phyloP scores from a whole-genome alignment of 1,140 invertebrate species.

The Oscheius sp. region DNA sequence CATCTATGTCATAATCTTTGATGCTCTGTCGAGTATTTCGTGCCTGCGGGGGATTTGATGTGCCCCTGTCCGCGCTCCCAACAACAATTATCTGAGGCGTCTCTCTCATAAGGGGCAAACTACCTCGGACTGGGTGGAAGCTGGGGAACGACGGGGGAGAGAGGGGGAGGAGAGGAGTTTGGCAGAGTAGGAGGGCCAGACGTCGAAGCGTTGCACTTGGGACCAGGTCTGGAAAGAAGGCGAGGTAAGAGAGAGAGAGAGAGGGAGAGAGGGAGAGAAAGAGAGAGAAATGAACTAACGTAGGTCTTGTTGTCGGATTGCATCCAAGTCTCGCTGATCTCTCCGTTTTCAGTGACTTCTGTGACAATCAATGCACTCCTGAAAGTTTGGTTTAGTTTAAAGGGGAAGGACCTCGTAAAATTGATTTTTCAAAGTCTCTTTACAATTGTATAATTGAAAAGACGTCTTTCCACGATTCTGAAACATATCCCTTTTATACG shows the following conservation, averaged over 20 bases:
- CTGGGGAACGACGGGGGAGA: neutral
- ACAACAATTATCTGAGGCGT: neutral
- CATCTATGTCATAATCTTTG: too few species aligned
- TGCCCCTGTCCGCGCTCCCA: neutral
- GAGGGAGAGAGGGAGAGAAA: too few species aligned
- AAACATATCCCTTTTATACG: too few species aligned
- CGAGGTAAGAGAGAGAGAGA: neutral
- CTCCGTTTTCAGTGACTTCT: slow-evolving; percentile 46
- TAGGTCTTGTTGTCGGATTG: slow-evolving; percentile 31
- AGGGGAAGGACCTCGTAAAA: too few species aligned
- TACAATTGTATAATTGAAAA: too few species aligned
- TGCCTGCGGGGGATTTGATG: neutral
- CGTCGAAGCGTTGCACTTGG: slow-evolving; percentile 49
- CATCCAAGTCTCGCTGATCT: slow-evolving; percentile 35
- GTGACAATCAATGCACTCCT: slow-evolving; percentile 50
- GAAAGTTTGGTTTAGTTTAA: too few species aligned
- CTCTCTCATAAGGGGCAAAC: neutral
- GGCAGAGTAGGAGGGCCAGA: slow-evolving; percentile 57
- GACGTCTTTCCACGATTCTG: too few species aligned
- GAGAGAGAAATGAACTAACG: slow-evolving; percentile 4
- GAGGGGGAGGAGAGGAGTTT: neutral
- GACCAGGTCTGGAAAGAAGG: slow-evolving; percentile 50
- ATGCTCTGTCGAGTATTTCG: neutral
- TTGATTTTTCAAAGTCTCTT: too few species aligned
- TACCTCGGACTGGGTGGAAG: slow-evolving; percentile 38